A percentile compares a stretch with the other conserved stretches of the same genome.
Evolutionary conservation across 2,113 vertebrate genomes (phyloP).

Genomic region (Scortum barcoo): DNA sequence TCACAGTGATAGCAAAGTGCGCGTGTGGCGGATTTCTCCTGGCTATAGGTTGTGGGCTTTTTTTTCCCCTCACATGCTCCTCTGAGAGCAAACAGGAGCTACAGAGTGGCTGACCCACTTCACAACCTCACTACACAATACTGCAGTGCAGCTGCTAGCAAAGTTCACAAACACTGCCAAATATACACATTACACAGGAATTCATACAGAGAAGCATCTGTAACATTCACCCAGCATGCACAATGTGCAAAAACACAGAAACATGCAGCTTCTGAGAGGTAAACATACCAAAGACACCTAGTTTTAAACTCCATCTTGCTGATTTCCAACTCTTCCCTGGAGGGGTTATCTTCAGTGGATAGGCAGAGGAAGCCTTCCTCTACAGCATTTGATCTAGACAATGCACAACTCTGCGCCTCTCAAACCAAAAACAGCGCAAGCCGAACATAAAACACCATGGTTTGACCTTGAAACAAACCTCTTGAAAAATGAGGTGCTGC

Average conservation of each 20-base stretch:
- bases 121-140: constrained; percentile 57
- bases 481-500: constrained; percentile 20
- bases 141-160: constrained; percentile 56
- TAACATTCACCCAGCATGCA: constrained; percentile 31
- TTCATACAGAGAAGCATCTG: constrained; percentile 18
- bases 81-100: constrained; percentile 54
- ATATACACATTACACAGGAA: constrained; percentile 44
- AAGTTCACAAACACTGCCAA: constrained; percentile 50
- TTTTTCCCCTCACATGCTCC: constrained; percentile 24
- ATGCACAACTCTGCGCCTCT: constrained; percentile 22
- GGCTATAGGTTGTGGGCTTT: constrained; percentile 13
- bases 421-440: constrained; percentile 16
- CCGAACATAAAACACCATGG: constrained; percentile 6
- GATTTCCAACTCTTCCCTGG: constrained; percentile 33
- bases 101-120: constrained; percentile 75
- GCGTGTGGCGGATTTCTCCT: constrained; percentile 41
- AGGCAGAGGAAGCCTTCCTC: constrained; percentile 19
- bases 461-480: constrained; percentile 49
- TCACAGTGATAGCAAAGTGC: constrained; percentile 11
- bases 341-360: constrained; percentile 43
- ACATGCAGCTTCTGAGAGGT: not conserved
- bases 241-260: constrained; percentile 24
- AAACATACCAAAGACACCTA: constrained; percentile 12
- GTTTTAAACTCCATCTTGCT: constrained; percentile 38
- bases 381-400: constrained; percentile 43